These are phyloP conservation scores for Microtus montanus DNA, from an alignment of 2,113 vertebrate species.

Conservation along the genomic window DNA sequence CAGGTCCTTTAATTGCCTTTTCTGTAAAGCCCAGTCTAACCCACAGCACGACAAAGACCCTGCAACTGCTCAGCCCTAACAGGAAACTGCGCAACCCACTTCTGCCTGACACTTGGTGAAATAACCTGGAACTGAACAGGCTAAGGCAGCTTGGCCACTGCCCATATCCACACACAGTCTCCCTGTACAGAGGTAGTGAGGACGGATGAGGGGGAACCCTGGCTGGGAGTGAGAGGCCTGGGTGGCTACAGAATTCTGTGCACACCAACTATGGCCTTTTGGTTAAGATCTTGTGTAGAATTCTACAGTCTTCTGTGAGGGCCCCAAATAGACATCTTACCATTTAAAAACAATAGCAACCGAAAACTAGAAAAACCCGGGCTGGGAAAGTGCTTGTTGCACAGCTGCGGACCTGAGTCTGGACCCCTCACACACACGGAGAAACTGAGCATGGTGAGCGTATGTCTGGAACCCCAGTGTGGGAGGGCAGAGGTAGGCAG, in stretches of 20 bases:
- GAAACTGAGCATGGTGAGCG: neutral
- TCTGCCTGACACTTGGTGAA: neutral
- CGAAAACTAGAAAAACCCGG: neutral
- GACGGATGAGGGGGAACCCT: neutral
- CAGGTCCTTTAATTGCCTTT: neutral
- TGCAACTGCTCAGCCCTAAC: neutral
- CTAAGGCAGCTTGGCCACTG: accelerated
- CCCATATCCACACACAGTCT: neutral
- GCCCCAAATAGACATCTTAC: neutral
- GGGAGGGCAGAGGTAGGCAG: neutral
- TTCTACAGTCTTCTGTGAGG: neutral
- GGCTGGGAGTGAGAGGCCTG: too few species aligned
- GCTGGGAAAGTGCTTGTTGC: neutral
- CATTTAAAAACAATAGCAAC: neutral
- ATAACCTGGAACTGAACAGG: neutral
- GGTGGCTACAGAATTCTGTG: neutral
- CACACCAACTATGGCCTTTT: neutral
- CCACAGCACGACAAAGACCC: too few species aligned
- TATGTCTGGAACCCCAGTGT: neutral
- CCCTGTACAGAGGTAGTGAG: neutral
- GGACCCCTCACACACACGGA: neutral
- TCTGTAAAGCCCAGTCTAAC: neutral
- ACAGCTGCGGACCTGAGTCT: neutral
- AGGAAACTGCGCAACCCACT: neutral
- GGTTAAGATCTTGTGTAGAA: accelerated